Conservation (phyloP, 1,140 invertebrate species). For the Drosophila kurseongensis region DNA sequence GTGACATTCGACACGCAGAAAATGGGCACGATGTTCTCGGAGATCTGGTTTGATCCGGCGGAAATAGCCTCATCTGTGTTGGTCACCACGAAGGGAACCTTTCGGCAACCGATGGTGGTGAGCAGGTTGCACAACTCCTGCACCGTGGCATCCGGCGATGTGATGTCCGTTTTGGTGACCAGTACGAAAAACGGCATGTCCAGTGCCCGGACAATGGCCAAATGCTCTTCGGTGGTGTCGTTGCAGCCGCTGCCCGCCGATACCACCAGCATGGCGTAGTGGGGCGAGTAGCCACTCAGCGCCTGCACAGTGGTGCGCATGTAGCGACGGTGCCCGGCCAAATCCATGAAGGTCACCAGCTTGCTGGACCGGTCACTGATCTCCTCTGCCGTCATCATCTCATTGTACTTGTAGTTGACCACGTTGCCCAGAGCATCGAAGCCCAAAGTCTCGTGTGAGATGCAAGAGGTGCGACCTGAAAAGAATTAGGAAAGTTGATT, state of each 20-base stretch:
- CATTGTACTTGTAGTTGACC: constrained; percentile 94
- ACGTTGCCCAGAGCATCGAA: constrained; percentile 93
- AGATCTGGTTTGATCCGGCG: constrained; percentile 87
- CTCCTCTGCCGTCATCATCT: constrained; percentile 96
- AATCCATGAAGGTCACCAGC: constrained; percentile 97
- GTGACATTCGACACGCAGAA: constrained; percentile 98
- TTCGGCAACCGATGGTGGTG: constrained; percentile 87
- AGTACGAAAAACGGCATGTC: constrained; percentile 96
- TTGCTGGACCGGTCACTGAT: constrained; percentile 96
- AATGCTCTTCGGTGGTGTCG: constrained; percentile 92
- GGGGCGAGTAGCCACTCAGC: constrained; percentile 96
- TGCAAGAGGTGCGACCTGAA: constrained; percentile 95
- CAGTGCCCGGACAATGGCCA: constrained; percentile 92
- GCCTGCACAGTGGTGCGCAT: constrained; percentile 97
- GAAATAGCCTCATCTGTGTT: constrained; percentile 90
- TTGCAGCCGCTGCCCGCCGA: constrained; percentile 87
- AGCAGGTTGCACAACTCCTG: constrained; percentile 88
- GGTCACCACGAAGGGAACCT: constrained; percentile 89
- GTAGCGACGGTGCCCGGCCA: constrained; percentile 98
- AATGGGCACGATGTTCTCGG: constrained; percentile 91
- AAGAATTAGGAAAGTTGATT: not conserved
- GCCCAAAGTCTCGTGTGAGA: constrained; percentile 98
- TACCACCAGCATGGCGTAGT: constrained; percentile 97
- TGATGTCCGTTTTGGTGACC: constrained; percentile 95
- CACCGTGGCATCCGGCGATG: constrained; percentile 87